Base-by-base conservation (phyloP, 2,113 vertebrate species). In the Procapra przewalskii region DNA sequence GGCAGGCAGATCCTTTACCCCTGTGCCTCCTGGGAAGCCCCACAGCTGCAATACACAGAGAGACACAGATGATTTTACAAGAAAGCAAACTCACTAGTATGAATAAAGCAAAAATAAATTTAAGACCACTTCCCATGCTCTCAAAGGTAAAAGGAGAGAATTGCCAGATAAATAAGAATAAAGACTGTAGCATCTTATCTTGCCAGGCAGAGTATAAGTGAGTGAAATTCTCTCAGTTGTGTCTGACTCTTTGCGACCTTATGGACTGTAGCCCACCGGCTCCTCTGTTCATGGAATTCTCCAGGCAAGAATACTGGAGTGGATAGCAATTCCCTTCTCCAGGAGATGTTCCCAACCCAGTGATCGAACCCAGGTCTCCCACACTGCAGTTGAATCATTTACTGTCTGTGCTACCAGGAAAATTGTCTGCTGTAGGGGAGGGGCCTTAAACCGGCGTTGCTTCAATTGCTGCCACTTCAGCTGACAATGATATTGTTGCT, bases 81-180 rank as follows among this genome's bases (percentile, higher is more conserved):
- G 82, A 85, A n/a, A 85, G 77, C 36, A 93, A 16, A 88, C 7
- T 40, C 57, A 83, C 14, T 19, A 13, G 36, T 29, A 36, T 29
- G 50, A 93, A 10, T 86, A 57, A 94, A 93, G 64, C 6, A 85
- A 95, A 95, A 64, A 17, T 5, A 90, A 94, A 62, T 50, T 67
- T 79, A 94, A 19, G 62, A n/a, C 1, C 2, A 50, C 3, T 97
- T 60, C 7, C 7, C 9, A 82, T 16, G 4, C 7, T 15, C 17
- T 67, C 40, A 21, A 98, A 96, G 62, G 67, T 23, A 96, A 90
- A 77, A 52, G 13, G 43, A 11, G 17, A 81, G 15, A 48, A 93
- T 60, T 88, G 43, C 7, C 36, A 50, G 13, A 11, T 59, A 87
- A 94, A 25, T 2, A 92, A 29, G 19, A 80, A 91, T 36, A 91